Conservation (phyloP, 2,113 vertebrate species). For the Cariama cristata region DNA sequence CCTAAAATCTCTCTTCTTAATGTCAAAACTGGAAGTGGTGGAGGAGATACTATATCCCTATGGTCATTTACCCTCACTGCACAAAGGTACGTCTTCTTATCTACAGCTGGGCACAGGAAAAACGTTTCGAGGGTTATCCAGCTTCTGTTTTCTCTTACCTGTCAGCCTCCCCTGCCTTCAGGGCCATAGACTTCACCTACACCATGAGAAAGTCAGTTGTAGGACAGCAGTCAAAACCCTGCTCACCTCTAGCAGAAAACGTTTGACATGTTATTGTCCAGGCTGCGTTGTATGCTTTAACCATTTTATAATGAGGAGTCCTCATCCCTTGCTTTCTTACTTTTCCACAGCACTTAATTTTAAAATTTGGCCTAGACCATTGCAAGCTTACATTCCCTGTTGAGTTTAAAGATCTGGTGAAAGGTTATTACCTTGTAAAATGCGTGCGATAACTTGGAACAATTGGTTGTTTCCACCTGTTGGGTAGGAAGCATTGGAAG, state of each 20-base stretch:
- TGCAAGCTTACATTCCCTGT: background rate
- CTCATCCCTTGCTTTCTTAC: background rate
- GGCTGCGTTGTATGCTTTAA: background rate
- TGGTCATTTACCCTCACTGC: background rate
- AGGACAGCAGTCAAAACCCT: background rate
- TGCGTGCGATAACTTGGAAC: background rate
- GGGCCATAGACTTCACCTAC: background rate
- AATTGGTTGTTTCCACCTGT: background rate
- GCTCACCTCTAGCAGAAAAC: background rate
- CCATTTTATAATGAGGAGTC: background rate
- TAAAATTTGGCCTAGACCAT: background rate
- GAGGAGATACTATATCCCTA: background rate
- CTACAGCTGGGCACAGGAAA: background rate
- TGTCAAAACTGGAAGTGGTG: background rate
- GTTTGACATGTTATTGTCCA: background rate
- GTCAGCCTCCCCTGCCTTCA: background rate
- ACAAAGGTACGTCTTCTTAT: accelerated
- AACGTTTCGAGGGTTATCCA: background rate
- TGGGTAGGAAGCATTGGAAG: background rate
- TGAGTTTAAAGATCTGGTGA: background rate
- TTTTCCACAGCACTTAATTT: background rate
- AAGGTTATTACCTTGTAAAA: background rate
- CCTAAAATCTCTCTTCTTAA: background rate
- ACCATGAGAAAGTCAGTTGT: background rate
- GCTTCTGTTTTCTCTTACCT: background rate